phyloP scores from a whole-genome alignment of 2,113 vertebrate genomes.

The Lamprologus lemairii region DNA sequence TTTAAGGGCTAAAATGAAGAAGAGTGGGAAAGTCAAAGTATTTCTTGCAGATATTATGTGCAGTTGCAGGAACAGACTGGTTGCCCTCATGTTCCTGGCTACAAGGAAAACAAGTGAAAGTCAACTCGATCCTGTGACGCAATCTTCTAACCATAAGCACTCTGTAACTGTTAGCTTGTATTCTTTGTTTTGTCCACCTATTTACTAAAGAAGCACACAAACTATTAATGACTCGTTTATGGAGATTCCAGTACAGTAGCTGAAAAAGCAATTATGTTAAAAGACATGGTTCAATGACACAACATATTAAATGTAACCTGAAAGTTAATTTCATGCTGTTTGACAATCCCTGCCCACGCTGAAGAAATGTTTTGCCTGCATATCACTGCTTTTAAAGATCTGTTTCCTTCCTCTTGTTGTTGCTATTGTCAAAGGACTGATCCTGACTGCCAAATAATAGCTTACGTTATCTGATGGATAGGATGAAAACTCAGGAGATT shows the following conservation, averaged over 20 bases:
- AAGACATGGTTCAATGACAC: neutral
- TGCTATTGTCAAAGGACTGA: neutral
- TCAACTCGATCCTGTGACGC: neutral
- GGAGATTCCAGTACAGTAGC: neutral
- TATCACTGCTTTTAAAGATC: neutral
- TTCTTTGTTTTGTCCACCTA: neutral
- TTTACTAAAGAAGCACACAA: neutral
- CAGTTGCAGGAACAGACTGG: neutral
- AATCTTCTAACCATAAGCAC: neutral
- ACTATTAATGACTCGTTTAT: neutral
- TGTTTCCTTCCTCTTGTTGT: neutral
- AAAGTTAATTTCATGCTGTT: slow-evolving; percentile 2
- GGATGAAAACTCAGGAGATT: neutral
- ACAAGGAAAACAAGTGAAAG: neutral
- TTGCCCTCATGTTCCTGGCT: neutral
- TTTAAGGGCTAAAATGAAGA: neutral
- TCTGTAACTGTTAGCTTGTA: neutral
- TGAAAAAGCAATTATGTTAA: neutral
- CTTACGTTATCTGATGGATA: neutral
- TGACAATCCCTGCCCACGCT: neutral
- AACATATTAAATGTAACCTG: neutral
- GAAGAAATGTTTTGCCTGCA: neutral
- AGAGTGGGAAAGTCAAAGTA: neutral
- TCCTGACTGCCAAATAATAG: neutral
- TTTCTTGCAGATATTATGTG: neutral